Base-by-base conservation (phyloP, 2,888 invertebrate species). In the Cinara cedri region DNA sequence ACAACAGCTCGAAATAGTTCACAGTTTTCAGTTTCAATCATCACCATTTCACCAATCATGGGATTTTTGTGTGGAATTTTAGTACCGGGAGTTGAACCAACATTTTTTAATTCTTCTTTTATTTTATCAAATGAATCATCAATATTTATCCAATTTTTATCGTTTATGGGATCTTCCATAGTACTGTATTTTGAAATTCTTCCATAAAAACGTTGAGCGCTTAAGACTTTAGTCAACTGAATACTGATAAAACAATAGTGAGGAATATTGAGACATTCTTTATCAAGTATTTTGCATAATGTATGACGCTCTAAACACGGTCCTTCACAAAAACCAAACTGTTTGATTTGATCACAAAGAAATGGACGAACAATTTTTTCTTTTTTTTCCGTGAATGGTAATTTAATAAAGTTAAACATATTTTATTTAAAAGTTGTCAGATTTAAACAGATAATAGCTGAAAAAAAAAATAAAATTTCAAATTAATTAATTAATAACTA, bases 261-360 rank as follows among this genome's bases (percentile, higher is more conserved):
- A 9, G 76, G 76, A 57, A 78, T 68, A 68, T 78, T 60, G 19
- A 60, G 26, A 49, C 16, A 46, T 24, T 78, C 19, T 49, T 68
- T 68, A 21, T 78, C 76, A 26, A 68, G 21, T 34, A 10, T 34
- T 78, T 68, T 68, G 13, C 68, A 78, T 49, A 78, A 49, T n/a
- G 3, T 19, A 60, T 78, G 76, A 4, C 76, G 76, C 2, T 68
- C 68, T 34, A 11, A 16, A 70, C 76, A 78, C n/a, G 49, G 10
- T 78, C n/a, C 51, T 78, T 68, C n/a, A 68, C 76, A 78, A 51
- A 49, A 49, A 60, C 76, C 76, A 60, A 68, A 68, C 55, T 57
- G 19, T 68, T 78, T 78, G 13, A 78, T 13, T 49, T 42, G 26
- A 57, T 78, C 66, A 60, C 76, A 78, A 49, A 78, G 66, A 70